These are phyloP conservation scores for Micromussa lordhowensis DNA, from an alignment of 92 coral and sea anemone genomes.

Conservation along the genomic window DNA sequence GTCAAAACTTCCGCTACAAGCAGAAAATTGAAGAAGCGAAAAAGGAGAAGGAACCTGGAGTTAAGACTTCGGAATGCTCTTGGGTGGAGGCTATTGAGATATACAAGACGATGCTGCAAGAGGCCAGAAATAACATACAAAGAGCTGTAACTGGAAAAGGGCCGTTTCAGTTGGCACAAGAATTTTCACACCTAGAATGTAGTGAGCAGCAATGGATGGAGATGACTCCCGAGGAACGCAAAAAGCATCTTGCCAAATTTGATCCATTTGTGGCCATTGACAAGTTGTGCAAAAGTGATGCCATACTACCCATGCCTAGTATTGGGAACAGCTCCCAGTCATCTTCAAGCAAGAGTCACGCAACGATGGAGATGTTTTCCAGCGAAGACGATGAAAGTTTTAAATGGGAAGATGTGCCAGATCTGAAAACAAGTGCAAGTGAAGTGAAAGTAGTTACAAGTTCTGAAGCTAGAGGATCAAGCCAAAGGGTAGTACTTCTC, in stretches of 20 bases:
- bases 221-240: background rate
- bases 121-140: background rate
- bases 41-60: constrained; percentile 13
- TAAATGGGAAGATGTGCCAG: constrained; percentile 11
- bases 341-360: background rate
- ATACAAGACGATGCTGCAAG: constrained; percentile 1
- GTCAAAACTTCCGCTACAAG: constrained; percentile 28
- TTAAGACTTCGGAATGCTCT: constrained; percentile 13
- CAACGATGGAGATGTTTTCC: background rate
- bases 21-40: constrained; percentile 19
- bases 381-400: background rate
- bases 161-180: no score
- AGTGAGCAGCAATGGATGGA: no score
- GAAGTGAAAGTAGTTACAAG: background rate
- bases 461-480: no score
- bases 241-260: background rate
- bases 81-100: constrained; percentile 36
- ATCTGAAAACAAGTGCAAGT: constrained; percentile 9
- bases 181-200: no score
- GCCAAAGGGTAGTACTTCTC: background rate
- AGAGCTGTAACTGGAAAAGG: no score
- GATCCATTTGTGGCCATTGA: constrained; percentile 1
- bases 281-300: background rate
- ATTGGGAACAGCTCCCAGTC: no score
- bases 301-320: background rate